Evolutionary conservation across 2,113 vertebrate genomes (phyloP), one percentile per base, ranked within the genome.

Genomic region (Mugil cephalus): DNA sequence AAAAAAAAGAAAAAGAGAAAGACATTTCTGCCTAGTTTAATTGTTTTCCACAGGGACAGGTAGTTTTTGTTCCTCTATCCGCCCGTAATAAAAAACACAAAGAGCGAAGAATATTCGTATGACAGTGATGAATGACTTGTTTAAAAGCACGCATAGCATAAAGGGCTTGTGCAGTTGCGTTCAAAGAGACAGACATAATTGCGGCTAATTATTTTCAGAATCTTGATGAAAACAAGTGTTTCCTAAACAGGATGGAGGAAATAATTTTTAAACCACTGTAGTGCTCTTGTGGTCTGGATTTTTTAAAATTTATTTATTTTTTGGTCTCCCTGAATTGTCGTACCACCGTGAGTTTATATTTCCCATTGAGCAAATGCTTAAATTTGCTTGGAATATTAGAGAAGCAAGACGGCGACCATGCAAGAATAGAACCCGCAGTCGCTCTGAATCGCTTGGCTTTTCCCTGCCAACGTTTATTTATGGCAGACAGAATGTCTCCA

Each of bases 111-210:
- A 87, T 80, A 81, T 91, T 82, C 73, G 42, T 59, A 70, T 92
- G 87, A 91, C 88, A 82, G 61, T 91, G 89, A 93, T 91, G 79
- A 94, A 93, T 90, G 73, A 69, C 85, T 90, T 85, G 77, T 81
- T 88, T 79, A 75, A 89, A 87, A 86, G 62, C 74, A 80, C 76
- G 79, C 83, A 79, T 85, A 87, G 74, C 74, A 58, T 68, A 59
- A 69, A 75, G 51, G 38, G 59, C 69, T 74, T 62, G 78, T 79
- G 63, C 78, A 84, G 88, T 91, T 86, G 66, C 56, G 70, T 84
- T 72, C 43, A 64, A 47, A 81, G 74, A 81, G 79, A 89, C 80
- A 77, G 24, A 58, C 52, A 72, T 84, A 89, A 89, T 87, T 88
- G 63, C 60, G 80, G 62, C 64, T 88, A 83, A 85, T 87, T 85